Percentiles rank a stretch among this genome's conserved stretches.
Conservation (phyloP, 1,140 invertebrate genomes). For the Muscidifurax raptorellus region DNA sequence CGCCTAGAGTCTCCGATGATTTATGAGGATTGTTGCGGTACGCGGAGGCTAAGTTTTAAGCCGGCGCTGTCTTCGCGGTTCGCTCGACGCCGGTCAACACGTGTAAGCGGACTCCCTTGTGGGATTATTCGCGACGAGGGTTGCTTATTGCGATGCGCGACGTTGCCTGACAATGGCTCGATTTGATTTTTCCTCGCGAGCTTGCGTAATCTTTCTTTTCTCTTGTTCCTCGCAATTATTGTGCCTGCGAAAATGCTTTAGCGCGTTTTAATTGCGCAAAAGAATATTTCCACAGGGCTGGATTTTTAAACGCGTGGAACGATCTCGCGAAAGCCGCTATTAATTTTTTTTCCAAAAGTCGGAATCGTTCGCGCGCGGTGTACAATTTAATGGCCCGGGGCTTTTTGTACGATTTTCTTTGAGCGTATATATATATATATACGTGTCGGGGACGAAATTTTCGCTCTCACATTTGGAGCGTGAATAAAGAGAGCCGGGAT, state of each 20-base stretch:
- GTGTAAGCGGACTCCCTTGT: conserved; percentile 42
- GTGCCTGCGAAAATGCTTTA: too few species aligned
- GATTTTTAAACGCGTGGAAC: too few species aligned
- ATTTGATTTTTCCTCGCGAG: background rate
- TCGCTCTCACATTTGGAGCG: conserved; percentile 18
- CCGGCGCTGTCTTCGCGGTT: conserved; percentile 1
- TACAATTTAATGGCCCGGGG: background rate
- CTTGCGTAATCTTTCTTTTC: background rate
- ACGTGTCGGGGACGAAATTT: background rate
- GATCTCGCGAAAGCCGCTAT: background rate
- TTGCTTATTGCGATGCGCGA: conserved; percentile 9
- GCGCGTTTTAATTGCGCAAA: too few species aligned
- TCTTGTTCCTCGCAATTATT: background rate
- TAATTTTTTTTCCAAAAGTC: background rate
- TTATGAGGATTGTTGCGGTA: conserved; percentile 44
- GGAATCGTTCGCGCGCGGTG: background rate
- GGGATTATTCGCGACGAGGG: background rate
- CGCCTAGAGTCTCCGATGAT: conserved; percentile 30
- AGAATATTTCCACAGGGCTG: too few species aligned
- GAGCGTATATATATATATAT: background rate
- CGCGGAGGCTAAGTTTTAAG: conserved; percentile 35
- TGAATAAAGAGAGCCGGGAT: background rate
- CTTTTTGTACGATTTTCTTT: background rate
- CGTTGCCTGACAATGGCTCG: background rate
- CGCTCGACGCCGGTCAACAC: conserved; percentile 22